phyloP scores from a whole-genome alignment of 1,140 invertebrate species.

The Helicoverpa armigera region DNA sequence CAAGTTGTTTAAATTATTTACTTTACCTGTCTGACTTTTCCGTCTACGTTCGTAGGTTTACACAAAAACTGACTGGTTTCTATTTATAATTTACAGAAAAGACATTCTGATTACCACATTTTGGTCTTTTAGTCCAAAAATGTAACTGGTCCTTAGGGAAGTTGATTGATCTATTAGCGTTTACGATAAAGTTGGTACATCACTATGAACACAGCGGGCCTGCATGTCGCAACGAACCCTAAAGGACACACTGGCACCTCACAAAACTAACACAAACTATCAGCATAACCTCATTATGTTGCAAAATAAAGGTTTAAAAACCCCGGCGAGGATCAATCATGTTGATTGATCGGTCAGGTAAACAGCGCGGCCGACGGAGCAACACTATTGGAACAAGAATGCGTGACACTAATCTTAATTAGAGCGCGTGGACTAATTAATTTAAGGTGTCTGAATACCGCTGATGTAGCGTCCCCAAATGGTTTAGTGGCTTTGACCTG shows the following conservation, averaged over 20 bases:
- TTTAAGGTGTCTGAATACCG: constrained; percentile 53
- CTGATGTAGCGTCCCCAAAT: constrained; percentile 18
- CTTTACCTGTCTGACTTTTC: not conserved
- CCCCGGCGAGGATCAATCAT: constrained; percentile 69
- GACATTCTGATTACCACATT: no score
- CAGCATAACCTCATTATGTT: constrained; percentile 60
- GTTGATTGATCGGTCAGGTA: constrained; percentile 70
- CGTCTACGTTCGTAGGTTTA: no score
- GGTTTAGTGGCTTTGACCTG: constrained; percentile 11
- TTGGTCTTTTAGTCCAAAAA: no score
- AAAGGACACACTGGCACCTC: constrained; percentile 39
- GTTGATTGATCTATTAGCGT: no score
- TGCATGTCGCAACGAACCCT: constrained; percentile 17
- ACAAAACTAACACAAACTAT: constrained; percentile 33
- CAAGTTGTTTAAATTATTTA: not conserved
- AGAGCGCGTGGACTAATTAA: constrained; percentile 56
- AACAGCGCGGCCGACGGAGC: constrained; percentile 54
- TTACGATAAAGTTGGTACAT: no score
- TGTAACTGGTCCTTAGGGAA: no score
- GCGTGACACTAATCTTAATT: constrained; percentile 60
- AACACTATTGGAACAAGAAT: constrained; percentile 61
- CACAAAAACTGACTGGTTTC: no score
- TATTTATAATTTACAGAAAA: no score
- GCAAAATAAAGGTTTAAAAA: constrained; percentile 62
- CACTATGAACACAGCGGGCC: no score